Percentiles rank a stretch among this genome's conserved stretches.
Conservation (phyloP, 2,888 invertebrate species). For the Heliconius hortense region DNA sequence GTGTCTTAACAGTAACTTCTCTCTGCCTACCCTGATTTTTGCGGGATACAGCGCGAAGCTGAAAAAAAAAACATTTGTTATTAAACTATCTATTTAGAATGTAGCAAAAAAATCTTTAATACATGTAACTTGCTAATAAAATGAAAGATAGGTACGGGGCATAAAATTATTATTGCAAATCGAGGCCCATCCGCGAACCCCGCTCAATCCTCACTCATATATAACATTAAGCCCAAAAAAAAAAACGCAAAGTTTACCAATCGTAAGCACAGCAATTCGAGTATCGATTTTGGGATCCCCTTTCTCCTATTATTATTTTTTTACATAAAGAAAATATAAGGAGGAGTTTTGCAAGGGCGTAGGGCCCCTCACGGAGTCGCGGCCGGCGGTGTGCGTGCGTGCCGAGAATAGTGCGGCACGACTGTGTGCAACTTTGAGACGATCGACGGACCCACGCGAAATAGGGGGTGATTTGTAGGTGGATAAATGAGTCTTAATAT, state of each 20-base stretch:
- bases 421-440: conserved; percentile 71
- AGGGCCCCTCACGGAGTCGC: conserved; percentile 58
- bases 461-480: conserved; percentile 71
- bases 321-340: conserved; percentile 81
- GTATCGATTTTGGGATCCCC: conserved; percentile 79
- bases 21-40: no score
- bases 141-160: neutral
- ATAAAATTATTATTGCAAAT: neutral
- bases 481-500: conserved; percentile 51
- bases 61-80: no score
- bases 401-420: conserved; percentile 44
- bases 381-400: conserved; percentile 49
- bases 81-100: neutral
- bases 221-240: conserved; percentile 32
- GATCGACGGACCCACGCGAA: conserved; percentile 71
- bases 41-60: no score
- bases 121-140: neutral
- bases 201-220: conserved; percentile 42
- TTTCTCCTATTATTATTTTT: conserved; percentile 79
- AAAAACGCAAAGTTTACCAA: conserved; percentile 41
- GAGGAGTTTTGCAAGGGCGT: conserved; percentile 76
- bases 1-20: no score
- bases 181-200: conserved; percentile 36
- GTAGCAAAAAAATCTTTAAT: neutral
- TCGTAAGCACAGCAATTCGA: conserved; percentile 66